A percentile compares a stretch with the other conserved stretches of the same genome.
Evolutionary conservation across 2,888 invertebrate species (phyloP).

Genomic region (Sicus ferrugineus): DNA sequence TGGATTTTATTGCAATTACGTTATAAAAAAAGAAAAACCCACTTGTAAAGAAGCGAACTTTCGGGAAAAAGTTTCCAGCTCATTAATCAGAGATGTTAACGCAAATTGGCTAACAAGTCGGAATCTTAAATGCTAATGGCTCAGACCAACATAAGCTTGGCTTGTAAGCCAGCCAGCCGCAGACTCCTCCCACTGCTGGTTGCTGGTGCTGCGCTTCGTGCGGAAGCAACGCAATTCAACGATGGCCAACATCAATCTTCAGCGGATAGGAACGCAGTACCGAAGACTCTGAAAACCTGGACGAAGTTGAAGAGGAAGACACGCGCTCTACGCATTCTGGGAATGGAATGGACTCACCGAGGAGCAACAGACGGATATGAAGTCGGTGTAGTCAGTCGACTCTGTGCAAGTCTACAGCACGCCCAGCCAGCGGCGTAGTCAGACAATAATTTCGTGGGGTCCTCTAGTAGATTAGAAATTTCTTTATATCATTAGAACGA

Average conservation of each 20-base stretch:
- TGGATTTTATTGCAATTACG: no score
- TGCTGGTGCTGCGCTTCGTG: no score
- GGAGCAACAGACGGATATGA: no score
- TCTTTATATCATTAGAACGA: no score
- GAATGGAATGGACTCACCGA: not conserved
- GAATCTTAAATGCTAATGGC: conserved; percentile 10
- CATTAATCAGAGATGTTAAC: conserved; percentile 22
- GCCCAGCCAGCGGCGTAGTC: no score
- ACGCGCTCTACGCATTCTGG: not conserved
- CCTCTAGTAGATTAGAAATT: no score
- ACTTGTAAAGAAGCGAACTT: not conserved
- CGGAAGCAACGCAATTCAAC: not conserved
- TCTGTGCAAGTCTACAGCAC: not conserved
- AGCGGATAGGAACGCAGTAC: not conserved
- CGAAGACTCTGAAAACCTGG: not conserved
- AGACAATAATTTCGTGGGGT: no score
- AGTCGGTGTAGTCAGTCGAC: not conserved
- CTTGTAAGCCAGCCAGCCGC: not conserved
- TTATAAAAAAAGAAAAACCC: not conserved
- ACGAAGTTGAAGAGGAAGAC: not conserved
- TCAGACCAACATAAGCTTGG: not conserved
- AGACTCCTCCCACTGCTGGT: not conserved
- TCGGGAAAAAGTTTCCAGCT: not conserved
- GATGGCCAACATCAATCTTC: conserved; percentile 1
- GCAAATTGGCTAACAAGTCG: conserved; percentile 9